Conservation (phyloP, 1,140 invertebrate species). For the Rhyacophila brunnea region DNA sequence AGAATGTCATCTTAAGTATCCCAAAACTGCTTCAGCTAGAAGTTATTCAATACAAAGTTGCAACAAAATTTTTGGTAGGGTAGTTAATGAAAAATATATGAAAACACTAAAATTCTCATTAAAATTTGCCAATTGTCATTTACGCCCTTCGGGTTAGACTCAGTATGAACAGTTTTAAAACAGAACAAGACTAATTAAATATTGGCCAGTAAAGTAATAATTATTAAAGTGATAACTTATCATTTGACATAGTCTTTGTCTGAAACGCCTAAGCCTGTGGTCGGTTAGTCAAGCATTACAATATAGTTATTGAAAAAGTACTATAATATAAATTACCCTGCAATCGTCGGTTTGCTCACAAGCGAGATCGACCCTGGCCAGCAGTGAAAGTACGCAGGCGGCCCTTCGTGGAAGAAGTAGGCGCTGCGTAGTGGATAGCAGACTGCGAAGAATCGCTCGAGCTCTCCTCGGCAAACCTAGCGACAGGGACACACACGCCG, state of each 20-base stretch:
- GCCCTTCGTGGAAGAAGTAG: slow-evolving; percentile 20
- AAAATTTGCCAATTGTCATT: no score
- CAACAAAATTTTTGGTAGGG: no score
- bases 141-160: not conserved
- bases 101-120: no score
- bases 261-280: not conserved
- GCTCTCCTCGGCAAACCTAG: slow-evolving; percentile 24
- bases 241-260: not conserved
- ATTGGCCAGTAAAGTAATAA: not conserved
- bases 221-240: not conserved
- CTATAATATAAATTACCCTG: slow-evolving; percentile 1
- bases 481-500: slow-evolving; percentile 4
- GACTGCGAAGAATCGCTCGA: slow-evolving; percentile 13
- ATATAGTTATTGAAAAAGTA: not conserved
- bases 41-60: no score
- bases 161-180: not conserved
- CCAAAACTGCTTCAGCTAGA: no score
- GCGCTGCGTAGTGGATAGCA: slow-evolving; percentile 13
- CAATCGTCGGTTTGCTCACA: slow-evolving; percentile 29
- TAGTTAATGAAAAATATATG: no score
- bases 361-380: slow-evolving; percentile 21
- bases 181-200: not conserved
- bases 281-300: not conserved
- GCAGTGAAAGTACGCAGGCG: slow-evolving; percentile 8
- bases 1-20: no score